phyloP scores from a whole-genome alignment of 1,140 invertebrate species.

The Drosophila serrata region DNA sequence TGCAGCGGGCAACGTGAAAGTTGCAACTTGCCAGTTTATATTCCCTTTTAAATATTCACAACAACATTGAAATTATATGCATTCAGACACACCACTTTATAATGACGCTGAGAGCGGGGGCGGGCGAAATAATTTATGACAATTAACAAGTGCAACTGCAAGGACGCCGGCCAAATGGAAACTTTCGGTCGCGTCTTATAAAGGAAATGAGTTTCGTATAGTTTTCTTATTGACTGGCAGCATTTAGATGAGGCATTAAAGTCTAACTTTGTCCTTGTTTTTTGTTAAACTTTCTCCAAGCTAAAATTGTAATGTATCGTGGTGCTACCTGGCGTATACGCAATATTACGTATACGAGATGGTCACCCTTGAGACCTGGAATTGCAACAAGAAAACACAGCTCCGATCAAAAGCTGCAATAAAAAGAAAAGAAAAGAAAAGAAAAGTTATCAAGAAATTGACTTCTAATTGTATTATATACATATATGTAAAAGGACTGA shows the following conservation, averaged over 20 bases:
- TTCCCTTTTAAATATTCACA: constrained; percentile 70
- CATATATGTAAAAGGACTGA: too few species aligned
- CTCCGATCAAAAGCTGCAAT: neutral
- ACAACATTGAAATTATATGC: constrained; percentile 70
- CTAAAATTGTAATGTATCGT: neutral
- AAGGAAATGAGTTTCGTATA: constrained; percentile 21
- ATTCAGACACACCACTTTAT: constrained; percentile 38
- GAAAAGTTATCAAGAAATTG: too few species aligned
- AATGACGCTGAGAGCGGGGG: constrained; percentile 20
- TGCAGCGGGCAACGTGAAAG: constrained; percentile 24
- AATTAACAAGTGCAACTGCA: constrained; percentile 67
- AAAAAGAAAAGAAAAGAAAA: too few species aligned
- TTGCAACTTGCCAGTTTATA: constrained; percentile 53
- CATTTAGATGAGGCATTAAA: constrained; percentile 50
- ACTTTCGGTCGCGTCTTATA: constrained; percentile 31
- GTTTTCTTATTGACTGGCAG: constrained; percentile 40
- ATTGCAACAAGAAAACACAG: neutral
- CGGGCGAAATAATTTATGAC: constrained; percentile 70
- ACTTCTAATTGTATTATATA: too few species aligned
- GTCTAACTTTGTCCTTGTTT: neutral
- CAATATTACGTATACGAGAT: constrained; percentile 46
- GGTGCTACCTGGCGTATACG: neutral
- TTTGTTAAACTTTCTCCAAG: neutral
- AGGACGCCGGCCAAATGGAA: constrained; percentile 33
- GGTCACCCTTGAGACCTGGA: neutral